These are phyloP conservation scores for Hydropsyche tenuis DNA, from an alignment of 1,140 invertebrate species.

Conservation along the genomic window DNA sequence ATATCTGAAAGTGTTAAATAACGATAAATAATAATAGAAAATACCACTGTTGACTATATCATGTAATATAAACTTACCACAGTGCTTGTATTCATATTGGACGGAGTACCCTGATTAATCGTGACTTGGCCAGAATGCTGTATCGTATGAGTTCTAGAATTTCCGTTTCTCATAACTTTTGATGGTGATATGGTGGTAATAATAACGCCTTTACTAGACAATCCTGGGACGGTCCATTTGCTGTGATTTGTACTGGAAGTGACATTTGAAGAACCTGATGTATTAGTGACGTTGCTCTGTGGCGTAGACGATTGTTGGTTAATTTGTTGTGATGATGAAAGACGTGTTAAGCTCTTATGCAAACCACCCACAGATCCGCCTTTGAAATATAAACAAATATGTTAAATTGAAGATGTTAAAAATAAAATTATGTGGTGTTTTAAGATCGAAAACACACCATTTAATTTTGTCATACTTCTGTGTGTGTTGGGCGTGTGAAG, in stretches of 20 bases:
- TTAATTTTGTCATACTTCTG: constrained; percentile 76
- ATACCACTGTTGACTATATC: background rate
- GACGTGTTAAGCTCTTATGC: constrained; percentile 81
- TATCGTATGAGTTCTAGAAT: constrained; percentile 40
- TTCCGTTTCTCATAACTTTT: constrained; percentile 56
- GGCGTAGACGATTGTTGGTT: constrained; percentile 57
- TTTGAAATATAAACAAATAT: constrained; percentile 46
- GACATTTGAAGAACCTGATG: constrained; percentile 55
- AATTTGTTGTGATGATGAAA: constrained; percentile 77
- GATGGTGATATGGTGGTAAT: constrained; percentile 67
- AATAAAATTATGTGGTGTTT: constrained; percentile 6
- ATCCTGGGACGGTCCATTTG: constrained; percentile 56
- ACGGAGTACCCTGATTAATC: constrained; percentile 42
- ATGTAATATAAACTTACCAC: constrained; percentile 44
- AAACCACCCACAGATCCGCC: constrained; percentile 76
- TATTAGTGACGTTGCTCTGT: constrained; percentile 53
- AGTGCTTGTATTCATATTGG: constrained; percentile 33
- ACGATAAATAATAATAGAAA: background rate
- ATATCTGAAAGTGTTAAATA: constrained; percentile 41
- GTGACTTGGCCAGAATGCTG: constrained; percentile 48
- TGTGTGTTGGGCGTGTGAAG: constrained; percentile 73
- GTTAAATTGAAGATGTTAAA: background rate
- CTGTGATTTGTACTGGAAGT: constrained; percentile 57
- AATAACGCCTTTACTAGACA: constrained; percentile 61
- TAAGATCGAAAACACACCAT: constrained; percentile 57